Evolutionary conservation across 2,888 invertebrate genomes (phyloP), one percentile per base, ranked within the genome.

Genomic region (Volucella zonaria): DNA sequence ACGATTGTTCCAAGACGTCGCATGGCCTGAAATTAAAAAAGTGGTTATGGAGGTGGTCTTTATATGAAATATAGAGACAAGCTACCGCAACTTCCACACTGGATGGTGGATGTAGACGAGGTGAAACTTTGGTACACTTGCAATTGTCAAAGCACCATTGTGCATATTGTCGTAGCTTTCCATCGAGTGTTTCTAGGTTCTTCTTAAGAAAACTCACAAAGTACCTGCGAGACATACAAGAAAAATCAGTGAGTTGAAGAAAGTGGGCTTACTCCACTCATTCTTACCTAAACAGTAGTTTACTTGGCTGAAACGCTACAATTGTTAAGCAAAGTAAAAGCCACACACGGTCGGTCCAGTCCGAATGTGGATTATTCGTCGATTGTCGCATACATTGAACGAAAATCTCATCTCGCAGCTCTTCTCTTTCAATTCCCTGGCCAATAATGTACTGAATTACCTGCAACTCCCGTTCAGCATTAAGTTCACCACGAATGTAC

Each of bases 111-210:
- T 95, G 94, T 87, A 95, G 95, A 51, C 98, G 92, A 1, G 96
- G 95, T 51, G 95, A 95, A 3, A 95, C 95, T 91, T 97, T 96
- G 4, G 96, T 96, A 86, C 96, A 96, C 87, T 97, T 95, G 88
- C 98, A 96, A 93, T 98, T 98, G 90, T 97, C 97, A 70, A 97
- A 93, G 90, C 98, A 98, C 96, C 97, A 98, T 91, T 97, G 96
- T 10, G 97, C 97, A 90, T 97, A 97, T 91, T 97, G 97, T 8
- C 95, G 93, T 23, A 96, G 92, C 89, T 95, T 94, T 6, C 95
- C 95, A 61, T 95, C 95, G 67, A 94, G 92, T n/a, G 93, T 92
- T 81, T 90, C 90, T 31, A 95, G 89, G 90, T 94, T 95, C 90
- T 95, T 95, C 88, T 94, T 94, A 64, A 96, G 92, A 90, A 96